Base-by-base conservation (phyloP, 2,888 invertebrate genomes). In the Prostheceraeus crozeri region DNA sequence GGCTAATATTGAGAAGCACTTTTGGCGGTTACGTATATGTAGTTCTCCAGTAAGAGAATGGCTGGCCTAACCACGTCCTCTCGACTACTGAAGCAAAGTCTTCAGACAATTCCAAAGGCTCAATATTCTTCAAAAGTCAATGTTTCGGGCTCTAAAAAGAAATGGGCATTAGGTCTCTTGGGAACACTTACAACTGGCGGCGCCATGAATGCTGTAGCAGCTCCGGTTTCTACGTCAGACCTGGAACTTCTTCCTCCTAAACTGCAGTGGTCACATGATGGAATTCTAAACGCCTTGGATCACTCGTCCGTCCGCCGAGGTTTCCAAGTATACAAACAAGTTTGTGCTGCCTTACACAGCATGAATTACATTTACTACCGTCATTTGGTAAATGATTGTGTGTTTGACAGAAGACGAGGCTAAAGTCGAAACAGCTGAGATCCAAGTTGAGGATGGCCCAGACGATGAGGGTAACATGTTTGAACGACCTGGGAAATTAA, bases 271-370 rank as follows among this genome's bases (percentile, higher is more conserved):
- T 35, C n/a, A 6, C 56, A 56, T 36, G 23, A 56, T 46, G 45
- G 45, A 21, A 3, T 21, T 3, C 11, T 53, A 3, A 6, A 8
- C 10, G n/a, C 56, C n/a, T 56, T 16, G n/a, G 56, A 56, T 56
- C 56, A 56, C 45, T 45, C 56, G 6, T 52, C 56, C 6, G n/a
- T 57, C n/a, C 57, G 57, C 8, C 54, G 57, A n/a, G 57, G 57
- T 4, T 57, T 58, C 53, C 57, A 57, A 28, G 54, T 54, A 3
- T 57, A 57, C 19, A 57, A 54, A 31, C 25, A 96, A 78, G 98
- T 99, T 45, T 99, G 98, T 79, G 86, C 94, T 56, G 96, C 98
- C 1, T 99, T 98, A 72, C 98, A 99, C 79, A 91, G 93, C 63
- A 79, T 99, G 83, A 82, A 86, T 73, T 93, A 84, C 79, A 82